Base-by-base conservation (phyloP, 2,113 vertebrate genomes). In the Microcebus ravelobensis region DNA sequence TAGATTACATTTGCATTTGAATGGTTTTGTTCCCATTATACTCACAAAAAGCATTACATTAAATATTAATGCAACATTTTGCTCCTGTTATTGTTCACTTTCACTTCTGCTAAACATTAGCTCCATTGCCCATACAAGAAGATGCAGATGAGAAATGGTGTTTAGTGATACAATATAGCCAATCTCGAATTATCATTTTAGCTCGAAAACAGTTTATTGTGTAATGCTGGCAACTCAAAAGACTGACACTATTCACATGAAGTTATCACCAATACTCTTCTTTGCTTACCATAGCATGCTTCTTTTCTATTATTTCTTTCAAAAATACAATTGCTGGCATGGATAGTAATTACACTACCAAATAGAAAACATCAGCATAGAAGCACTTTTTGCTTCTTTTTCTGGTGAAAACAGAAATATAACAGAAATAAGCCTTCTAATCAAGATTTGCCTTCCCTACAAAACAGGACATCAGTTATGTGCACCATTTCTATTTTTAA, bases 31-130 rank as follows among this genome's bases (percentile, higher is more conserved):
- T 97, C 48, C 97, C 92, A 97, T 97, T 91, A 95, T 96, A 59
- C 36, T 74, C 86, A 95, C 87, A 95, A 96, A 96, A 98, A 97
- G 59, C 55, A 77, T 96, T 98, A 57, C 89, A 97, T 98, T 98
- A 98, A 98, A 97, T 98, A 98, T 98, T 98, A 98, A 98, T 96
- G 90, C 45, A 77, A 87, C 86, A 73, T 98, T 98, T 98, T 98
- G 92, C 82, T 97, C 91, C 31, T 97, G 70, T 97, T 97, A 97
- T 95, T 79, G 71, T 98, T 97, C 68, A 90, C 67, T 85, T 98
- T 97, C 96, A 85, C 86, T 94, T 96, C 42, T 96, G 67, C 87
- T 97, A 97, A 95, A 97, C 97, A 97, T 95, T 95, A 98, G 96
- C 94, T 97, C 63, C 50, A 77, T 73, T 93, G 73, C 93, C 96